Evolutionary conservation across 2,113 vertebrate species (phyloP).

Genomic region (Deroptyus accipitrinus): DNA sequence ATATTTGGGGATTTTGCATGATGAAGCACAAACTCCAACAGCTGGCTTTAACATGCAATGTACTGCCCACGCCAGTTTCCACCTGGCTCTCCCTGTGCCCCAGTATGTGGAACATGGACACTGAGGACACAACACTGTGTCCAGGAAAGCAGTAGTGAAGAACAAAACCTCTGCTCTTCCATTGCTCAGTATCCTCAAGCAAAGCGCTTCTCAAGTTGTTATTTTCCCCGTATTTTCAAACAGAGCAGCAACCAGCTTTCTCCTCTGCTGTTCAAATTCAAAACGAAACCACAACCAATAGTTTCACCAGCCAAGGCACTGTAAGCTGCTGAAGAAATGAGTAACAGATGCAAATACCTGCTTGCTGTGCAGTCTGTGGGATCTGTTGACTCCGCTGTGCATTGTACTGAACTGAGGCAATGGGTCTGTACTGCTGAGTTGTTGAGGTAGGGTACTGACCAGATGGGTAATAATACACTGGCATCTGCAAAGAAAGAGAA

Average conservation of each 20-base stretch:
- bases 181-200: not conserved
- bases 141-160: not conserved
- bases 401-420: slow-evolving; percentile 82
- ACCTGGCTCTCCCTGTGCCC: not conserved
- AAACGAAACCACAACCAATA: not conserved
- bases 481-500: slow-evolving; percentile 77
- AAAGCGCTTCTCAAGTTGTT: not conserved
- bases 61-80: not conserved
- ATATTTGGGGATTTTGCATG: rapidly evolving
- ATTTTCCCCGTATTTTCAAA: not conserved
- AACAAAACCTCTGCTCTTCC: not conserved
- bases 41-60: rapidly evolving
- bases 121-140: rapidly evolving
- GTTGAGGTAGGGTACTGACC: slow-evolving; percentile 93
- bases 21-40: rapidly evolving
- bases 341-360: slow-evolving; percentile 76
- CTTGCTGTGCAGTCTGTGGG: slow-evolving; percentile 75
- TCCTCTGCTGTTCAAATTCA: not conserved
- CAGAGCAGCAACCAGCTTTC: not conserved
- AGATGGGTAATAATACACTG: slow-evolving; percentile 86
- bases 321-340: not conserved
- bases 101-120: rapidly evolving
- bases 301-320: not conserved
- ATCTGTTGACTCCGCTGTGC: slow-evolving; percentile 77
- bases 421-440: slow-evolving; percentile 84